Evolutionary conservation across 37 sponge, comb jelly and placozoan species (phyloP), one percentile per base, ranked within the genome.

Genomic region (Chondrilla cf. caribensis): DNA sequence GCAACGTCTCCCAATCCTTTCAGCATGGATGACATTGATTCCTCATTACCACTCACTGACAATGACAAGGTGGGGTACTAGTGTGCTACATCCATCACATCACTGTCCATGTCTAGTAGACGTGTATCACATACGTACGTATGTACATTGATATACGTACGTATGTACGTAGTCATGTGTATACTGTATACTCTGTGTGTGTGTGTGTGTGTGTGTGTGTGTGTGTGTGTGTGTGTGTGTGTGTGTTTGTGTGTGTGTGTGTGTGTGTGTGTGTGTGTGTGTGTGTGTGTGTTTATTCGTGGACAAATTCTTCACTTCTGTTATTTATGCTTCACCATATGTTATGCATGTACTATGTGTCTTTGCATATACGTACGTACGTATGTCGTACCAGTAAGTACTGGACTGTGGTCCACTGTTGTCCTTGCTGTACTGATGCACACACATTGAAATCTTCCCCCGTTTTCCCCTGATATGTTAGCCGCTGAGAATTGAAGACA

Each of bases 401-500:
- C n/a, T n/a, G n/a, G n/a, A n/a, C n/a, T n/a, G n/a, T n/a, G n/a
- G n/a, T n/a, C n/a, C n/a, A n/a, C n/a, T n/a, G n/a, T n/a, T n/a
- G n/a, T n/a, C n/a, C n/a, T n/a, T n/a, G n/a, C n/a, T n/a, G n/a
- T n/a, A n/a, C n/a, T n/a, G n/a, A n/a, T n/a, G n/a, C n/a, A n/a
- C n/a, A n/a, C n/a, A n/a, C n/a, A n/a, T n/a, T n/a, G n/a, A n/a
- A n/a, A n/a, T n/a, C n/a, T n/a, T n/a, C n/a, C n/a, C n/a, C n/a
- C n/a, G n/a, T n/a, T n/a, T n/a, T n/a, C n/a, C n/a, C n/a, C n/a
- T n/a, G n/a, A n/a, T n/a, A n/a, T n/a, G n/a, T n/a, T n/a, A 73
- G 76, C 44, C 41, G 15, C 78, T 58, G 26, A 82, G 58, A 43
- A 79, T 95, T 6, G 95, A 95, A 57, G 89, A 88, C n/a, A 65